Evolutionary conservation across 1,140 invertebrate species (phyloP).

Genomic region (Eciton burchellii): DNA sequence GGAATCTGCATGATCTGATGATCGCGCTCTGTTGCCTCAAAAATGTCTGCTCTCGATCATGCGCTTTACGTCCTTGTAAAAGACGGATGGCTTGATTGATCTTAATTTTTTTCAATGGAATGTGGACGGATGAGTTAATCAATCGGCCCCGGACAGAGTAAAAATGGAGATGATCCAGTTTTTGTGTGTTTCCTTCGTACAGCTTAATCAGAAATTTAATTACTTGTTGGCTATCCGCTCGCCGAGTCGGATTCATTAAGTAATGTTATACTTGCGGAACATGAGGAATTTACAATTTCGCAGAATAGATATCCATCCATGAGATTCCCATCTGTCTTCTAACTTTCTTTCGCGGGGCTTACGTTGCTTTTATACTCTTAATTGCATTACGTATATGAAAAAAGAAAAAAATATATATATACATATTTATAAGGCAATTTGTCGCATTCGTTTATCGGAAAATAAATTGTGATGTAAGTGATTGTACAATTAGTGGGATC

Average conservation of each 20-base stretch:
- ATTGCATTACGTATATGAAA: no score
- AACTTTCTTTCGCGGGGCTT: slow-evolving; percentile 16
- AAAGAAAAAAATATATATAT: no score
- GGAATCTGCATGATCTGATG: no score
- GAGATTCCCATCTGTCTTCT: no score
- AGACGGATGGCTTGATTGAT: no score
- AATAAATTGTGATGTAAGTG: neutral
- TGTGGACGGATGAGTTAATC: no score
- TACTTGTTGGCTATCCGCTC: slow-evolving; percentile 8
- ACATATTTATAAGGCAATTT: neutral
- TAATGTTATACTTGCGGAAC: neutral
- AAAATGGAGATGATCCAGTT: neutral
- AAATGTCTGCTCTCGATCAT: no score
- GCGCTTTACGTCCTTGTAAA: no score
- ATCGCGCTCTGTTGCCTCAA: no score
- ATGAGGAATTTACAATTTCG: neutral
- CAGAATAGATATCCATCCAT: slow-evolving; percentile 2
- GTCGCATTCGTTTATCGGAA: neutral
- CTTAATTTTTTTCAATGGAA: no score
- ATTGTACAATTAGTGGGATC: neutral
- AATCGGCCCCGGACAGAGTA: neutral
- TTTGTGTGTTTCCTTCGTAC: neutral
- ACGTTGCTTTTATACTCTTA: neutral
- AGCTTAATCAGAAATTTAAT: neutral
- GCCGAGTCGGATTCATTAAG: neutral